A percentile compares a stretch with the other conserved stretches of the same genome.
phyloP scores from a whole-genome alignment of 1,140 invertebrate species.

The Lucilia sericata region DNA sequence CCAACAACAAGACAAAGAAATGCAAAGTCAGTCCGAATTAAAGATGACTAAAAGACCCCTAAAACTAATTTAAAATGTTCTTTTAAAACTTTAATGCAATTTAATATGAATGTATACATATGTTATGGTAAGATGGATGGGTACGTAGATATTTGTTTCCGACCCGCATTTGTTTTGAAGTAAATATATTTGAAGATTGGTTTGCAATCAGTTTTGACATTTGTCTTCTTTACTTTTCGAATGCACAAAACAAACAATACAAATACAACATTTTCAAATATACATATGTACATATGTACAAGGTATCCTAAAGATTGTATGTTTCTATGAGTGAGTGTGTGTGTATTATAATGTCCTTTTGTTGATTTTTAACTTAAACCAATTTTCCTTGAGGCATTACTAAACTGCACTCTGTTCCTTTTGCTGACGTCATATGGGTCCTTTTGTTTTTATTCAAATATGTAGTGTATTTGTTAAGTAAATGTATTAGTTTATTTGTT shows the following conservation, averaged over 20 bases:
- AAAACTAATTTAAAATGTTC: not conserved
- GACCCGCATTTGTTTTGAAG: slow-evolving; percentile 36
- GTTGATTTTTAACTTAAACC: slow-evolving; percentile 41
- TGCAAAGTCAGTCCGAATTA: not conserved
- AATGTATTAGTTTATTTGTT: too few relatives aligned
- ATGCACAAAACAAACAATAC: not conserved
- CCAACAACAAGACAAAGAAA: not conserved
- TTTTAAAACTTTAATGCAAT: slow-evolving; percentile 44
- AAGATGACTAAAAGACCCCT: not conserved
- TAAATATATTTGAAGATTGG: slow-evolving; percentile 38
- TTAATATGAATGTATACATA: not conserved
- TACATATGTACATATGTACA: not conserved
- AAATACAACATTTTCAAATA: not conserved
- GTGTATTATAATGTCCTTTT: slow-evolving; percentile 34
- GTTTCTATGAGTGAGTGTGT: not conserved
- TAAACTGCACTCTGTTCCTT: not conserved
- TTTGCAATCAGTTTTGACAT: slow-evolving; percentile 37
- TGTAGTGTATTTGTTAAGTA: not conserved
- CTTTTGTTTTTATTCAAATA: not conserved
- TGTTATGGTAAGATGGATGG: not conserved
- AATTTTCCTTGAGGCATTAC: slow-evolving; percentile 37
- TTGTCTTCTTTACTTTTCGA: not conserved
- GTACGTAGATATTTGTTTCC: not conserved
- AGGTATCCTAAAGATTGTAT: not conserved
- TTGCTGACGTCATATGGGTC: slow-evolving; percentile 36